Evolutionary conservation across 2,797 vertebrate species (phyloP).

Genomic region (Gymnoscopelus microlampas): DNA sequence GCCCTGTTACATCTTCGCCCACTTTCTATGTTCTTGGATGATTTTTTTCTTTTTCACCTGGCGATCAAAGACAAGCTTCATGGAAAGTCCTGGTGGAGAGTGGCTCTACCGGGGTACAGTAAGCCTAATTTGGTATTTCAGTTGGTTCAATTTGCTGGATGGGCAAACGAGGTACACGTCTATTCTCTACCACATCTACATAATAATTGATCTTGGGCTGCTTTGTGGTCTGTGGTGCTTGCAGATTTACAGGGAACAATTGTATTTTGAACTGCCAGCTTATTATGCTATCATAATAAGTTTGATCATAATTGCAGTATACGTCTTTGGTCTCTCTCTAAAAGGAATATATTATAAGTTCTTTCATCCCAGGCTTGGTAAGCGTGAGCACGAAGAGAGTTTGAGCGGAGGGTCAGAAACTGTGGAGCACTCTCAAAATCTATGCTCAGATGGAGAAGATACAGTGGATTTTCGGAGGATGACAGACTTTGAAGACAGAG

Average conservation of each 20-base stretch:
- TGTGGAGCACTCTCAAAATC: too few relatives aligned
- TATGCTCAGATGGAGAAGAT: not conserved
- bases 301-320: conserved; percentile 16
- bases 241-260: conserved; percentile 18
- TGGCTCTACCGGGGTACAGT: conserved; percentile 84
- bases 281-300: not conserved
- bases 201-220: conserved; percentile 77
- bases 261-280: not conserved
- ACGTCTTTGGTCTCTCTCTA: conserved; percentile 76
- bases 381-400: not conserved
- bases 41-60: conserved; percentile 81
- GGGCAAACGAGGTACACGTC: conserved; percentile 72
- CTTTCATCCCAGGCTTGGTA: conserved; percentile 78
- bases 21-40: conserved; percentile 85
- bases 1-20: conserved; percentile 77
- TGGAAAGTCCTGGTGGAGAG: conserved; percentile 76
- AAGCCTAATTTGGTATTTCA: conserved; percentile 90
- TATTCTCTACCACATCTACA: conserved; percentile 80
- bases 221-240: conserved; percentile 79
- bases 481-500: not conserved
- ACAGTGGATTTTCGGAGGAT: not conserved
- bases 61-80: conserved; percentile 82
- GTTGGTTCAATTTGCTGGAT: conserved; percentile 86
- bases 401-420: rapidly evolving
- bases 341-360: conserved; percentile 81